Conservation (phyloP, 2,797 vertebrate species). For the Melanotaenia pygmaea region DNA sequence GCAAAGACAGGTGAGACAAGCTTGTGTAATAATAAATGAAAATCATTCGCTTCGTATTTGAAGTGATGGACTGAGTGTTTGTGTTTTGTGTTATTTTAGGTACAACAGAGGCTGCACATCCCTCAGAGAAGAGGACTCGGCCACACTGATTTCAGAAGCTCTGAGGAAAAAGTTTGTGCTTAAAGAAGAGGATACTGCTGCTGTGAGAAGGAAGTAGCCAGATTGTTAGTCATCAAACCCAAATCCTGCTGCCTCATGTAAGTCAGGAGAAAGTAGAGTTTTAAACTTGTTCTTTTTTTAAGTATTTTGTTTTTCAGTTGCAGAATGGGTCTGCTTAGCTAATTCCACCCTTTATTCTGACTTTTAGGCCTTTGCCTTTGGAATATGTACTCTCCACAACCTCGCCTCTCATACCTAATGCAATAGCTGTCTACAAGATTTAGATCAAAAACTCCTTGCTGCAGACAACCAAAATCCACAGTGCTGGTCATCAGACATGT, state of each 20-base stretch:
- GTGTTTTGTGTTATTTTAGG: conserved; percentile 59
- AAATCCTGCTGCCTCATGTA: conserved; percentile 71
- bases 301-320: conserved; percentile 2
- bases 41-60: background rate
- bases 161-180: conserved; percentile 95
- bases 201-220: conserved; percentile 77
- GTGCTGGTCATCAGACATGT: conserved; percentile 20
- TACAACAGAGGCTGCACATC: conserved; percentile 89
- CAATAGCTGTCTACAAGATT: conserved; percentile 49
- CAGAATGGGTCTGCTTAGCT: conserved; percentile 18
- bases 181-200: conserved; percentile 87
- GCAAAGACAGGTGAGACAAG: conserved; percentile 90
- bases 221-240: conserved; percentile 30
- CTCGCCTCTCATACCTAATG: conserved; percentile 53
- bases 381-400: conserved; percentile 66
- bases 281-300: conserved; percentile 3
- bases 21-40: background rate
- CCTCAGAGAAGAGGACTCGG: conserved; percentile 92
- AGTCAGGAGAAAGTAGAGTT: conserved; percentile 51
- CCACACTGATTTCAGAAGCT: conserved; percentile 93
- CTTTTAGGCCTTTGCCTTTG: conserved; percentile 76
- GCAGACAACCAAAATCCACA: conserved; percentile 36
- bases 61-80: background rate
- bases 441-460: conserved; percentile 38
- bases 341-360: conserved; percentile 25